phyloP scores from a whole-genome alignment of 2,797 vertebrate species.

The Gadopsis marmoratus region DNA sequence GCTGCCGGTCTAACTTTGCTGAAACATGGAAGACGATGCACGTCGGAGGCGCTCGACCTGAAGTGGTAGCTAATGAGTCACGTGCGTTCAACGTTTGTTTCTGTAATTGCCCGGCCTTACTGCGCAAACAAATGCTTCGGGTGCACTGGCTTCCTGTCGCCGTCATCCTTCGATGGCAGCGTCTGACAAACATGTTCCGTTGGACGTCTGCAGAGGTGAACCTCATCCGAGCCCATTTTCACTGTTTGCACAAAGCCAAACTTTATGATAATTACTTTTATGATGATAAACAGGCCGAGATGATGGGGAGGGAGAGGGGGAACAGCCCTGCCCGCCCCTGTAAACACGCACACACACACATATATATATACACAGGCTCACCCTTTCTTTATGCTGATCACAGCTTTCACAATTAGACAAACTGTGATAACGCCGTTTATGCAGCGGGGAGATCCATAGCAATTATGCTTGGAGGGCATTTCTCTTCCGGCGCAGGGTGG shows the following conservation, averaged over 20 bases:
- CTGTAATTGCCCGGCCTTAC: background rate
- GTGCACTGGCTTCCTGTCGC: constrained; percentile 3
- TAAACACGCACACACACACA: constrained; percentile 28
- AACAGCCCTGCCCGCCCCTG: constrained; percentile 13
- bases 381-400: constrained; percentile 76
- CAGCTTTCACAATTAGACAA: constrained; percentile 83
- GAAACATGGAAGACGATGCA: background rate
- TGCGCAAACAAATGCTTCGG: constrained; percentile 10
- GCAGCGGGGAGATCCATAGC: constrained; percentile 76
- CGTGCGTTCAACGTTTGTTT: background rate
- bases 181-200: constrained; percentile 21
- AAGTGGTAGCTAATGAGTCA: background rate
- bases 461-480: constrained; percentile 84
- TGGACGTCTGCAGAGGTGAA: constrained; percentile 10
- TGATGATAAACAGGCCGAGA: constrained; percentile 58
- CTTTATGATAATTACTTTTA: constrained; percentile 77
- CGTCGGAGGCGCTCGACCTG: background rate
- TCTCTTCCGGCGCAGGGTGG: constrained; percentile 48
- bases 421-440: constrained; percentile 78
- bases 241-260: constrained; percentile 67
- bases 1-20: background rate
- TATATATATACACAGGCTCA: constrained; percentile 9
- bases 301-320: constrained; percentile 26
- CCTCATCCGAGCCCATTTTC: constrained; percentile 35
- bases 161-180: background rate